phyloP scores from a whole-genome alignment of 2,888 invertebrate genomes.

The Laspeyria flexula region DNA sequence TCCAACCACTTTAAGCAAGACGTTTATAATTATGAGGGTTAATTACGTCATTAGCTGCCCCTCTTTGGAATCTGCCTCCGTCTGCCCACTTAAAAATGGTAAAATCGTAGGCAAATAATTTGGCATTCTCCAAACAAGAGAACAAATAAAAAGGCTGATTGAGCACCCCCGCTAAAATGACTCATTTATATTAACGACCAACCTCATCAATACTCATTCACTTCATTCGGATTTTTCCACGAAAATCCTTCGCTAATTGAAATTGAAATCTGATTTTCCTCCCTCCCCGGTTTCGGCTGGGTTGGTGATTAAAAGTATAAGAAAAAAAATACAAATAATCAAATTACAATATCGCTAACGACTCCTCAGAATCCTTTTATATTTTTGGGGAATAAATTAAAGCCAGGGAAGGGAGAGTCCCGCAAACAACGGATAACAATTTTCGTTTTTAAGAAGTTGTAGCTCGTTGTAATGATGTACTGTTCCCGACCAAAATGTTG shows the following conservation, averaged over 20 bases:
- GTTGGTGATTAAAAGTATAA: conserved; percentile 84
- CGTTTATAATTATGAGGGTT: conserved; percentile 35
- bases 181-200: conserved; percentile 80
- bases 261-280: conserved; percentile 85
- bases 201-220: conserved; percentile 84
- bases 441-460: conserved; percentile 66
- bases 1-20: conserved; percentile 25
- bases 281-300: conserved; percentile 60
- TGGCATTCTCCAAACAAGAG: conserved; percentile 47
- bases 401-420: conserved; percentile 69
- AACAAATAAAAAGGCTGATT: conserved; percentile 66
- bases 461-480: conserved; percentile 42
- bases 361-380: conserved; percentile 84
- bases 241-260: conserved; percentile 83
- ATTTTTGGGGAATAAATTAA: conserved; percentile 84
- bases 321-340: conserved; percentile 86
- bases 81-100: conserved; percentile 22
- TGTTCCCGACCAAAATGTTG: conserved; percentile 35
- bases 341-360: conserved; percentile 87
- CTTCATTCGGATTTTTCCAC: conserved; percentile 73
- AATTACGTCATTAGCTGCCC: conserved; percentile 15
- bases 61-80: conserved; percentile 13
- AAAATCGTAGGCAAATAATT: conserved; percentile 41
- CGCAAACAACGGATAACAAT: conserved; percentile 75
- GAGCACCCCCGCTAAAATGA: conserved; percentile 65